phyloP scores from a whole-genome alignment of 2,797 vertebrate genomes.

The Euphonia xanthogaster region DNA sequence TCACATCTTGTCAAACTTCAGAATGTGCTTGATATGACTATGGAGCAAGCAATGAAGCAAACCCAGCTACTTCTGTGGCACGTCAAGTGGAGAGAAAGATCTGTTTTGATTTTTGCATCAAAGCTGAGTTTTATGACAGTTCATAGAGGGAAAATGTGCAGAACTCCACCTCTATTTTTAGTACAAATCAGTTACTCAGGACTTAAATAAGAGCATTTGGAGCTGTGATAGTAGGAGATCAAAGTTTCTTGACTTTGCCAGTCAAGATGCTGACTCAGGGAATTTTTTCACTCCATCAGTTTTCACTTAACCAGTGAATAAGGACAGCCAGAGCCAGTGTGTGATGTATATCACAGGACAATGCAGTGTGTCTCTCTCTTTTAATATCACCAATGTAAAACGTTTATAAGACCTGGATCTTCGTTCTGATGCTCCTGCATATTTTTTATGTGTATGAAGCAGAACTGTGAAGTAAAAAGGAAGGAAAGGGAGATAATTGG shows the following conservation, averaged over 20 bases:
- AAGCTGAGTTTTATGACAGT: background rate
- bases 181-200: background rate
- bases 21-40: background rate
- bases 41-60: background rate
- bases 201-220: background rate
- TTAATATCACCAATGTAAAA: background rate
- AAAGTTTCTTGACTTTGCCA: background rate
- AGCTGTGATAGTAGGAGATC: background rate
- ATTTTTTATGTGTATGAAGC: background rate
- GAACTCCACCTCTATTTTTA: background rate
- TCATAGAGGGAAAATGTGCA: background rate
- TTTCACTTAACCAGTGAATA: background rate
- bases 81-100: background rate
- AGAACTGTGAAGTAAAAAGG: background rate
- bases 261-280: background rate
- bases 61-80: background rate
- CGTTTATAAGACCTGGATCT: background rate
- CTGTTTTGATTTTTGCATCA: background rate
- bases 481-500: background rate
- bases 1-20: background rate
- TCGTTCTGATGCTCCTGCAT: background rate
- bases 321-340: background rate
- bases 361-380: background rate
- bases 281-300: background rate
- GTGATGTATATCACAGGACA: background rate